Conservation (phyloP, 2,797 vertebrate species). For the Rhinatrema bivittatum region DNA sequence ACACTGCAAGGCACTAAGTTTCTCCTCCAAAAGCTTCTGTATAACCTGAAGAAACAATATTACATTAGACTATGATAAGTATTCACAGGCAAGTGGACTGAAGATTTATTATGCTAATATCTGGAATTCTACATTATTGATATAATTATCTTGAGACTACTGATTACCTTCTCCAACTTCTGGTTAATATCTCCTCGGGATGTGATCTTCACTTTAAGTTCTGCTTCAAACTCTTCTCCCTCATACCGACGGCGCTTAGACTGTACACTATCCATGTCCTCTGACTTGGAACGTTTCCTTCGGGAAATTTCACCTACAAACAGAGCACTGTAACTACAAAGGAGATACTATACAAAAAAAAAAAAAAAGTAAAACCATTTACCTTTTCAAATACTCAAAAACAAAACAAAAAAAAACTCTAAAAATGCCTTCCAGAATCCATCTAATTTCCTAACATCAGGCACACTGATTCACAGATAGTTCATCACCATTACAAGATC, state of each 20-base stretch:
- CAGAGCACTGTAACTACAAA: not conserved
- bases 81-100: too few relatives aligned
- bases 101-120: too few relatives aligned
- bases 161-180: constrained; percentile 80
- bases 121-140: too few relatives aligned
- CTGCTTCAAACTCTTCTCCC: constrained; percentile 81
- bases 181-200: constrained; percentile 65
- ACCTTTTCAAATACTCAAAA: too few relatives aligned
- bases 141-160: too few relatives aligned
- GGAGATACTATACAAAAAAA: too few relatives aligned
- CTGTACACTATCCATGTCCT: constrained; percentile 57
- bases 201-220: constrained; percentile 92
- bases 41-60: constrained; percentile 70
- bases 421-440: too few relatives aligned
- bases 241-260: constrained; percentile 60
- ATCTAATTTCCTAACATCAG: too few relatives aligned
- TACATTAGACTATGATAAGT: not conserved
- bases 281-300: constrained; percentile 67
- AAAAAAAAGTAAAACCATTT: too few relatives aligned
- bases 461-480: too few relatives aligned
- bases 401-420: too few relatives aligned
- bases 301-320: constrained; percentile 53
- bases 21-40: constrained; percentile 83
- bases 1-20: constrained; percentile 69
- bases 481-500: too few relatives aligned